A percentile compares a stretch with the other conserved stretches of the same genome.
These are phyloP conservation scores for Penaeus indicus DNA, from an alignment of 1,140 invertebrate species.

Conservation along the genomic window DNA sequence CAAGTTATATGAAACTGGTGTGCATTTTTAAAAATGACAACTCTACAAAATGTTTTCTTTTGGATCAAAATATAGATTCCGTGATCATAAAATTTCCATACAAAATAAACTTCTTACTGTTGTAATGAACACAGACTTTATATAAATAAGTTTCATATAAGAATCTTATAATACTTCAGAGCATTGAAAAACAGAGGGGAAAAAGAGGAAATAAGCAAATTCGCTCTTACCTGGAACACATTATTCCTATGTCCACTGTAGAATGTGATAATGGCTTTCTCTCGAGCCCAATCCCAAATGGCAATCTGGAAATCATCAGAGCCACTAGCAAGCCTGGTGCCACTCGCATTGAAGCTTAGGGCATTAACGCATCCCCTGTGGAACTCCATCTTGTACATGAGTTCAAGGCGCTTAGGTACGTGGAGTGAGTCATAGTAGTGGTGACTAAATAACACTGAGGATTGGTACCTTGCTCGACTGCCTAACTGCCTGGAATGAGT, in stretches of 20 bases:
- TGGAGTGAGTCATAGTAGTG: slow-evolving; percentile 86
- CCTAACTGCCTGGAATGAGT: slow-evolving; percentile 76
- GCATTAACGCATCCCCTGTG: slow-evolving; percentile 94
- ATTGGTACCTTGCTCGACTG: slow-evolving; percentile 70
- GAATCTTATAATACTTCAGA: too few relatives aligned
- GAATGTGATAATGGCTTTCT: slow-evolving; percentile 77
- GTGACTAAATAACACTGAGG: slow-evolving; percentile 77
- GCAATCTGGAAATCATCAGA: slow-evolving; percentile 90
- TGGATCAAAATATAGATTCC: too few relatives aligned
- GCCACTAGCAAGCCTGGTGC: slow-evolving; percentile 84
- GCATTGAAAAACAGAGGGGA: too few relatives aligned
- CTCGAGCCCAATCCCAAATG: slow-evolving; percentile 91
- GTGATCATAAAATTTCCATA: background rate
- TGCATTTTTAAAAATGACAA: too few relatives aligned
- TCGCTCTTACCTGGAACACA: slow-evolving; percentile 80
- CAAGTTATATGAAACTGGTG: too few relatives aligned
- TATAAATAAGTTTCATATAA: background rate
- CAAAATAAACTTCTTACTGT: background rate
- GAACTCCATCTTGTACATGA: slow-evolving; percentile 82
- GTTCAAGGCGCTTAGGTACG: slow-evolving; percentile 84
- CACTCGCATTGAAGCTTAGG: slow-evolving; percentile 87
- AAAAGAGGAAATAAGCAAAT: background rate
- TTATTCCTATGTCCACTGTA: slow-evolving; percentile 87
- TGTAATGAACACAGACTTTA: background rate
- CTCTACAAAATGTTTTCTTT: too few relatives aligned